Evolutionary conservation across 2,797 vertebrate species (phyloP).

Genomic region (Chelon labrosus): DNA sequence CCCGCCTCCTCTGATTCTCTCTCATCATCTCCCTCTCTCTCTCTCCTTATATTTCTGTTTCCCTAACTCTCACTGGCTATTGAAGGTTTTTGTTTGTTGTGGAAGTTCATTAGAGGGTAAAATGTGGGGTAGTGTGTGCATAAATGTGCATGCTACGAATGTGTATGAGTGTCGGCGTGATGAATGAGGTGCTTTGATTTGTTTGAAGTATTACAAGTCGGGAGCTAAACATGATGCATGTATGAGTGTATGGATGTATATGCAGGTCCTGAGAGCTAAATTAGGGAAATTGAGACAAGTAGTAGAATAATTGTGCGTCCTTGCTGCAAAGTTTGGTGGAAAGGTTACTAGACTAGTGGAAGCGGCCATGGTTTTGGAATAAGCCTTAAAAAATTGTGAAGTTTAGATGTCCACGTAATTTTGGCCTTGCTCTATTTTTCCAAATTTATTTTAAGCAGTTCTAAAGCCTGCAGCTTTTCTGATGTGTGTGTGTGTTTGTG

Average conservation of each 20-base stretch:
- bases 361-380: neutral
- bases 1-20: slow-evolving; percentile 72
- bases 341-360: neutral
- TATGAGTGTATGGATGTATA: slow-evolving; percentile 1
- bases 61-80: slow-evolving; percentile 15
- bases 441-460: neutral
- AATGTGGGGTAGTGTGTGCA: slow-evolving; percentile 24
- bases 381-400: neutral
- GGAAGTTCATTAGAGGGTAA: slow-evolving; percentile 65
- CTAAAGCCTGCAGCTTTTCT: slow-evolving; percentile 6
- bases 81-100: slow-evolving; percentile 69
- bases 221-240: slow-evolving; percentile 14
- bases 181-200: slow-evolving; percentile 44
- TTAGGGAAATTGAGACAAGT: neutral
- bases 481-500: slow-evolving; percentile 7
- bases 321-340: neutral
- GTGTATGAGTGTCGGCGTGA: slow-evolving; percentile 21
- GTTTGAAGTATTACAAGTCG: slow-evolving; percentile 13
- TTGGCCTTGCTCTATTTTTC: neutral
- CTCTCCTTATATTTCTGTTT: slow-evolving; percentile 21
- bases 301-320: neutral
- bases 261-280: neutral
- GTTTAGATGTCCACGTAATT: slow-evolving; percentile 1
- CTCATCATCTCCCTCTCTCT: slow-evolving; percentile 25
- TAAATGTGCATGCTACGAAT: slow-evolving; percentile 3